Evolutionary conservation across 2,888 invertebrate species (phyloP), one percentile per base, ranked within the genome.

Genomic region (Drosophila eohydei): DNA sequence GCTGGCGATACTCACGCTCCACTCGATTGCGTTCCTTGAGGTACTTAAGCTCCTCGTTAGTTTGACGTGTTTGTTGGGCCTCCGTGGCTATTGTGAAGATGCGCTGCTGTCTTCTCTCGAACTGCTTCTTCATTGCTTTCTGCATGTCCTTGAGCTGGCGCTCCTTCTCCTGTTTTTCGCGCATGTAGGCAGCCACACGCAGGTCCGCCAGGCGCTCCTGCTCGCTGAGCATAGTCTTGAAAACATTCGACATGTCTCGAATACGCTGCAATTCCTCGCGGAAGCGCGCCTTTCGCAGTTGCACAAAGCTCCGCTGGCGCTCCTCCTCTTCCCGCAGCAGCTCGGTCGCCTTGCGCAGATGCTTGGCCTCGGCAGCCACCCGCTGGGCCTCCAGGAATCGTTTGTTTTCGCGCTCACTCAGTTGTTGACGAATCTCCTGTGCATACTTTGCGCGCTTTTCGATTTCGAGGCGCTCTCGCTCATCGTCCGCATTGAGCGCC

Each of bases 1-100:
- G 91, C 50, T 87, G 88, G 0, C 93, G 81, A 70, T 92, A 93
- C 71, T 93, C 93, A 2, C 93, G 91, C 71, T 93, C 93, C 16
- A 92, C 91, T 32, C 90, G 90, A 73, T 93, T 93, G 52, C 92
- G 92, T 9, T 93, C 92, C 12, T 91, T 88, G 0, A 92, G 74
- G 40, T 92, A 91, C 30, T 85, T 87, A 43, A 92, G 83, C 70
- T 93, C 93, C 41, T 91, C 91, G 11, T 90, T 87, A n/a, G 89
- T 74, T 5, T 90, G 78, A 36, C 91, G 91, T 0, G 90, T 90
- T 60, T 90, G 89, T 26, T 92, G 64, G 3, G 91, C 81, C 71
- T 92, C 92, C 8, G 90, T 89, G 11, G 92, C 92, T 32, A 91
- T 69, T 28, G 84, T 85, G 30, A 90, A 91, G 44, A 93, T 85